Evolutionary conservation across 2,888 invertebrate genomes (phyloP), one percentile per base, ranked within the genome.

Genomic region (Thalpophila matura): DNA sequence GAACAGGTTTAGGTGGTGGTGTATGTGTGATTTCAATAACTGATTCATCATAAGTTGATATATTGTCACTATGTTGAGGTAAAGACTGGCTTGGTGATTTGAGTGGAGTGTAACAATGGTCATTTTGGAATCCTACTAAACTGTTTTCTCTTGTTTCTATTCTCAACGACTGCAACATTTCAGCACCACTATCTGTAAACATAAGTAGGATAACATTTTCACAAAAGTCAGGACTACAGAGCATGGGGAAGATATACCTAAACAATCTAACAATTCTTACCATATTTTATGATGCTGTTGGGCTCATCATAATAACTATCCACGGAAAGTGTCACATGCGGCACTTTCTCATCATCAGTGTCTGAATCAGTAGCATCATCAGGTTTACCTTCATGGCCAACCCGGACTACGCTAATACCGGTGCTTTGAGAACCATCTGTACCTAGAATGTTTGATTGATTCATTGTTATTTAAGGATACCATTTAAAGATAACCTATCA

Each of bases 91-190:
- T 96, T 27, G 97, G 96, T 58, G 97, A 97, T 29, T 96, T 96
- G 33, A 96, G 95, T 43, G 96, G 96, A 42, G 98, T 98, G 77
- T 98, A 98, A 84, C 98, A 98, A 84, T 98, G 98, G 88, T 98
- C 98, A 92, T 98, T 96, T 82, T 96, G 96, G 77, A 97, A 96
- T 4, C 97, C 96, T 80, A 96, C 95, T 60, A 96, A 93, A 82
- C 95, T 95, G 46, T 94, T 94, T 77, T 95, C 95, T 75, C 95
- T 86, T 50, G 95, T 95, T 80, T 95, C 95, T 80, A 95, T 94
- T 76, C 92, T 87, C 62, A 95, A 82, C 31, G 94, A 94, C 70
- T 95, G 95, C 70, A 95, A 87, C 94, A 95, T 95, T 87, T 95
- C 93, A 56, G 94, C 93, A 62, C 95, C 94, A 86, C 95, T 94